Evolutionary conservation across 2,797 vertebrate genomes (phyloP), one percentile per base, ranked within the genome.

Genomic region (Silurus lanzhouensis): DNA sequence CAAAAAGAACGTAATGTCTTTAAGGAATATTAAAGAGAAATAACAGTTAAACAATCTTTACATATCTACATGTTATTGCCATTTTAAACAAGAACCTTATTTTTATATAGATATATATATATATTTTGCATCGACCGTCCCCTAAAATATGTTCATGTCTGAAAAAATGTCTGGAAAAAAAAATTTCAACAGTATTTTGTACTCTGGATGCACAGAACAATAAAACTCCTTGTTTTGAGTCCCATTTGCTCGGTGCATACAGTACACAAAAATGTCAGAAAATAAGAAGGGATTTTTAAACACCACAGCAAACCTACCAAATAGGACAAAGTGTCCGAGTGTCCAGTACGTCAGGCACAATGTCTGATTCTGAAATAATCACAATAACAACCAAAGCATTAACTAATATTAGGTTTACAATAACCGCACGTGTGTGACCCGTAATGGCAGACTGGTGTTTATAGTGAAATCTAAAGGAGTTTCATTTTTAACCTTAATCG

Each of bases 51-150:
- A 82, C 61, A 77, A 80, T 95, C 96, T 97, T 93, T 96, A 95
- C 95, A 96, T 95, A 96, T 96, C 91, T 97, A 97, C 97, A 98
- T 96, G 96, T 98, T 98, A 99, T 99, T 99, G 97, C 97, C 97
- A 97, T 97, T 95, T 94, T 95, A 96, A 94, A 97, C 96, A 94
- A 94, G 96, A 96, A 96, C 95, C 27, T 25, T 61, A 95, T 96
- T 96, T 95, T 93, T 93, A 96, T 97, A 97, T 92, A 46, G 44
- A 71, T 71, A 22, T 71, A 10, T 77, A 38, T 58, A 58, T 20
- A 75, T 9, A 60, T 60, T 96, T 94, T 93, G 93, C 93, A 94
- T 94, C 88, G 88, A 93, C 91, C 93, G 76, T 68, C 72, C 78
- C 82, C 72, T 55, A 67, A 75, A 75, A 84, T 0, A 57, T 46